Evolutionary conservation across 1,140 invertebrate species (phyloP).

Genomic region (Lerema accius): DNA sequence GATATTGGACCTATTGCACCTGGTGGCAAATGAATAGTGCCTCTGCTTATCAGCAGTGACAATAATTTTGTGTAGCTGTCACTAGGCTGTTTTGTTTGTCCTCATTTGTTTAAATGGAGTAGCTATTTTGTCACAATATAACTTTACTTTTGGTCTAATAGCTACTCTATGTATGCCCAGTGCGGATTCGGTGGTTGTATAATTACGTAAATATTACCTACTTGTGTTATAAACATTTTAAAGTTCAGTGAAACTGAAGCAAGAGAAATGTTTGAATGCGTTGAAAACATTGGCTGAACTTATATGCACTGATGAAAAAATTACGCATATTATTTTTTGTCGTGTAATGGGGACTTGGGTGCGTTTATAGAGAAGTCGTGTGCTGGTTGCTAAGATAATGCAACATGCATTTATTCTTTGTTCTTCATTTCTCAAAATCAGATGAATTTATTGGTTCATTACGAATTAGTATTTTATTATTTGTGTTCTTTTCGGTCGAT

Average conservation of each 20-base stretch:
- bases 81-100: conserved; percentile 25
- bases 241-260: conserved; percentile 3
- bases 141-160: too few relatives aligned
- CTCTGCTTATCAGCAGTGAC: conserved; percentile 10
- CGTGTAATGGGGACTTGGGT: background rate
- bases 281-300: too few relatives aligned
- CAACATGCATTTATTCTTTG: conserved; percentile 1
- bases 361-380: conserved; percentile 7
- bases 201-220: conserved; percentile 12
- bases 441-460: too few relatives aligned
- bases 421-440: too few relatives aligned
- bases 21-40: conserved; percentile 16
- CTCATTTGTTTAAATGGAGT: conserved; percentile 11
- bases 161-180: conserved; percentile 1
- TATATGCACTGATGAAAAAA: too few relatives aligned
- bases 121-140: conserved; percentile 1
- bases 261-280: background rate
- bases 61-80: conserved; percentile 24
- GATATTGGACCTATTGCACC: conserved; percentile 13
- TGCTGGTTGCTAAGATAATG: background rate
- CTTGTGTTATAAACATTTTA: conserved; percentile 15
- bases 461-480: too few relatives aligned
- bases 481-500: too few relatives aligned
- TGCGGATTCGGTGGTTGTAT: conserved; percentile 15
- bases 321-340: too few relatives aligned